Conservation (phyloP, 1,140 invertebrate species). For the Copidosoma floridanum region DNA sequence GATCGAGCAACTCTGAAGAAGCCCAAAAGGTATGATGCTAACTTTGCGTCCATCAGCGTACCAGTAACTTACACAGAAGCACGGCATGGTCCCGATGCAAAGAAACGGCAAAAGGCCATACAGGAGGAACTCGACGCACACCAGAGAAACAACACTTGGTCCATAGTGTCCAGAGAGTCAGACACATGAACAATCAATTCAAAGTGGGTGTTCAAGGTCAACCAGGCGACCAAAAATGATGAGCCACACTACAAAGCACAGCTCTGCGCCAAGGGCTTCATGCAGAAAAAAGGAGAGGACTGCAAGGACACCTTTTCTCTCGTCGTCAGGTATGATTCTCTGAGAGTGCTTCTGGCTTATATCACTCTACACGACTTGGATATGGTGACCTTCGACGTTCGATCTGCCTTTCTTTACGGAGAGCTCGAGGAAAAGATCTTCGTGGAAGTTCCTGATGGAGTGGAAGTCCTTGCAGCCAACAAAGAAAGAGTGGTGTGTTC, state of each 20-base stretch:
- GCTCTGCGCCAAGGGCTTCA: neutral
- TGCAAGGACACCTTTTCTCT: conserved; percentile 2
- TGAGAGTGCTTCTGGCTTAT: neutral
- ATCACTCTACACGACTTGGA: neutral
- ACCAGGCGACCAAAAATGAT: neutral
- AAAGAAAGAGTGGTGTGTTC: too few species aligned
- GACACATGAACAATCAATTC: neutral
- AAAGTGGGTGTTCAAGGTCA: neutral
- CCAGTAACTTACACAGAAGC: neutral
- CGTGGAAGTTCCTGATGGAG: conserved; percentile 8
- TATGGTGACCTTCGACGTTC: neutral
- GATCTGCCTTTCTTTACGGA: conserved; percentile 2
- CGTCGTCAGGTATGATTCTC: conserved; percentile 1
- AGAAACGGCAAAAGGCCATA: neutral
- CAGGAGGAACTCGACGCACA: neutral
- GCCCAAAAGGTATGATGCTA: neutral
- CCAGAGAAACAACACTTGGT: neutral
- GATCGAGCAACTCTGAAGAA: neutral
- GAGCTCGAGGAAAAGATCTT: conserved; percentile 4
- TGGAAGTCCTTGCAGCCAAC: conserved; percentile 40
- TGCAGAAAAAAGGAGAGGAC: neutral
- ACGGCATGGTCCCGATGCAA: neutral
- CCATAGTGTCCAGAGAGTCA: neutral
- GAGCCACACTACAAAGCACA: conserved; percentile 15
- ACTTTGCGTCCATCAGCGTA: neutral